Evolutionary conservation across 2,797 vertebrate genomes (phyloP).

Genomic region (Manis crassicaudata): DNA sequence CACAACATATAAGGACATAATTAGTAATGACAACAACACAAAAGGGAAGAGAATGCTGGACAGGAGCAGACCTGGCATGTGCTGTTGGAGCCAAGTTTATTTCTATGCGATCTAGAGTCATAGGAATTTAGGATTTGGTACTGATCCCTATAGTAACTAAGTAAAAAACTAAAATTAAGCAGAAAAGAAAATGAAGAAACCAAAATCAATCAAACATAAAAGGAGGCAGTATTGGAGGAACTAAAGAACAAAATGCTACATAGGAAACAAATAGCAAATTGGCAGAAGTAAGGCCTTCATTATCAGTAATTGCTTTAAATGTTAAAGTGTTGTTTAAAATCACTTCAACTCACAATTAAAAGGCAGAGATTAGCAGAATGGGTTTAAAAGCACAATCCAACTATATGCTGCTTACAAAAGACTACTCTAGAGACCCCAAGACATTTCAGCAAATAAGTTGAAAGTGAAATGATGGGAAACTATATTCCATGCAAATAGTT

Average conservation of each 20-base stretch:
- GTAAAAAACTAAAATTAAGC: neutral
- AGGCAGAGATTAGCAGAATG: neutral
- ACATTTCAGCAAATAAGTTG: neutral
- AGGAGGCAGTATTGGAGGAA: neutral
- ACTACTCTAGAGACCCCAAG: neutral
- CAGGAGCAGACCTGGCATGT: neutral
- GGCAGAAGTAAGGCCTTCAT: neutral
- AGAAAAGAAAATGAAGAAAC: neutral
- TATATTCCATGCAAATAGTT: neutral
- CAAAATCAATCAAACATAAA: neutral
- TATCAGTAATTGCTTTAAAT: neutral
- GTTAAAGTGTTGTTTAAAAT: neutral
- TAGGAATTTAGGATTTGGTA: neutral
- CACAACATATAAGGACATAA: neutral
- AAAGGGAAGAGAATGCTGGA: neutral
- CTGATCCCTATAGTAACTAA: neutral
- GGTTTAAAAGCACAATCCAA: neutral
- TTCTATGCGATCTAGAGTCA: neutral
- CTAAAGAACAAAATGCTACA: neutral
- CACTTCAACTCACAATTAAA: neutral
- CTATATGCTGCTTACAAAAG: neutral
- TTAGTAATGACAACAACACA: neutral
- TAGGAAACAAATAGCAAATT: neutral
- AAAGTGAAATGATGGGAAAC: neutral
- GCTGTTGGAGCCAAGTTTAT: neutral